These are phyloP conservation scores for Byasa hedistus DNA, from an alignment of 2,888 invertebrate species.

Conservation along the genomic window DNA sequence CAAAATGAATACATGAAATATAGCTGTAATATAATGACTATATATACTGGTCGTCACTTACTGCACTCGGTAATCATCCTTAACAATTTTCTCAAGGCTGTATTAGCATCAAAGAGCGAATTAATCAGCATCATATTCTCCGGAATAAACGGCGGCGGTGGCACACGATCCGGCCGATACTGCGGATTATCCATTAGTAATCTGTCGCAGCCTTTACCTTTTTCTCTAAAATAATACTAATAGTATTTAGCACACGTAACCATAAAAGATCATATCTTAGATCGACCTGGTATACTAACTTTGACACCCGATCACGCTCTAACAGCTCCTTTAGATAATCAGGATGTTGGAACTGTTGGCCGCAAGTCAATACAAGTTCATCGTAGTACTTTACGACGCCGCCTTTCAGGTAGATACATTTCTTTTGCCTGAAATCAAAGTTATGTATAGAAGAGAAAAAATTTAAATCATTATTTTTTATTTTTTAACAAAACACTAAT, in stretches of 20 bases:
- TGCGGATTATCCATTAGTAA: slow-evolving; percentile 59
- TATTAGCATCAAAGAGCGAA: slow-evolving; percentile 77
- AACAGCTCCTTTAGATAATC: slow-evolving; percentile 59
- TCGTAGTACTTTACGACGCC: slow-evolving; percentile 76
- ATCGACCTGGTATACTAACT: not conserved
- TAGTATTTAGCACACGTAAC: too few species aligned
- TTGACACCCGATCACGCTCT: slow-evolving; percentile 12
- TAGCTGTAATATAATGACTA: too few species aligned
- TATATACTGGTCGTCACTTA: slow-evolving; percentile 37
- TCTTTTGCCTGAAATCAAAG: slow-evolving; percentile 67
- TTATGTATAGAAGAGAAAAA: too few species aligned
- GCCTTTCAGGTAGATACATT: slow-evolving; percentile 77
- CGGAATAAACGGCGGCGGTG: slow-evolving; percentile 62
- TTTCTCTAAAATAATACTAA: slow-evolving; percentile 36
- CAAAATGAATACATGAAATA: not conserved
- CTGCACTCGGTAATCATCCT: slow-evolving; percentile 56
- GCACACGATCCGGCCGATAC: slow-evolving; percentile 55
- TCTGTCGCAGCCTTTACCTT: slow-evolving; percentile 49
- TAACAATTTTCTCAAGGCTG: slow-evolving; percentile 61
- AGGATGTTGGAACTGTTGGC: slow-evolving; percentile 80
- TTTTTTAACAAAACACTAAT: too few species aligned
- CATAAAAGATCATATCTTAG: too few species aligned
- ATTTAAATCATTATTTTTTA: too few species aligned
- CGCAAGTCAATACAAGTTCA: slow-evolving; percentile 77
- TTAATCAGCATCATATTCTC: slow-evolving; percentile 83